A percentile compares a stretch with the other conserved stretches of the same genome.
Evolutionary conservation across 2,888 invertebrate genomes (phyloP).

Genomic region (Beris morrisii): DNA sequence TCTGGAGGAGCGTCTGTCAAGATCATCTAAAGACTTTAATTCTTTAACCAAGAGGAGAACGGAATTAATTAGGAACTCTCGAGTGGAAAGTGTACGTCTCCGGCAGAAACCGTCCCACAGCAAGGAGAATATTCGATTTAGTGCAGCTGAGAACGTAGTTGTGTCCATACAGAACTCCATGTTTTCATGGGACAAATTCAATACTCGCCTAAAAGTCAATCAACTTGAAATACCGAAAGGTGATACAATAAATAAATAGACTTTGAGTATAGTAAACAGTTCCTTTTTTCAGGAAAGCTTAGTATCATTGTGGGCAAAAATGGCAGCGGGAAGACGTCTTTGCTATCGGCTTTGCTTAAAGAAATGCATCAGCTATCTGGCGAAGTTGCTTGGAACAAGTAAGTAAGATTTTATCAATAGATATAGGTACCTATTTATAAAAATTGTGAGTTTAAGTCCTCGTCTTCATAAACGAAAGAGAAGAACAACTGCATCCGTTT

Average conservation of each 20-base stretch:
- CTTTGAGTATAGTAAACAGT: neutral
- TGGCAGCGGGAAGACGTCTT: slow-evolving; percentile 79
- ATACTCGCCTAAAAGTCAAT: slow-evolving; percentile 45
- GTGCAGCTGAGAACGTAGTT: slow-evolving; percentile 53
- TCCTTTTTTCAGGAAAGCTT: slow-evolving; percentile 60
- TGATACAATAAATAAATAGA: slow-evolving; percentile 35
- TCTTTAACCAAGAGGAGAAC: slow-evolving; percentile 17
- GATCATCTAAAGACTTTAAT: neutral
- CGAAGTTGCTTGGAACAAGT: slow-evolving; percentile 67
- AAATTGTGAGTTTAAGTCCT: no score
- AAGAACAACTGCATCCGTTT: no score
- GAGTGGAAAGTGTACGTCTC: slow-evolving; percentile 31
- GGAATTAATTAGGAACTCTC: slow-evolving; percentile 34
- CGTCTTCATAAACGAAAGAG: no score
- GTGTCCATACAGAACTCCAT: slow-evolving; percentile 51
- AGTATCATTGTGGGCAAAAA: slow-evolving; percentile 78
- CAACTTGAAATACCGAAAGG: slow-evolving; percentile 56
- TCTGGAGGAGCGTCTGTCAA: neutral
- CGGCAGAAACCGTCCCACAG: slow-evolving; percentile 31
- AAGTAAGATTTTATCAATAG: slow-evolving; percentile 43
- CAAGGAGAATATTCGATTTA: slow-evolving; percentile 44
- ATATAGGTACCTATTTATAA: neutral
- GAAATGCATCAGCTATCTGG: slow-evolving; percentile 74
- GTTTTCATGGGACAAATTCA: slow-evolving; percentile 48
- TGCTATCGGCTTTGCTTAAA: slow-evolving; percentile 75